Conservation (phyloP, 2,888 invertebrate species). For the Agriotes lineatus region DNA sequence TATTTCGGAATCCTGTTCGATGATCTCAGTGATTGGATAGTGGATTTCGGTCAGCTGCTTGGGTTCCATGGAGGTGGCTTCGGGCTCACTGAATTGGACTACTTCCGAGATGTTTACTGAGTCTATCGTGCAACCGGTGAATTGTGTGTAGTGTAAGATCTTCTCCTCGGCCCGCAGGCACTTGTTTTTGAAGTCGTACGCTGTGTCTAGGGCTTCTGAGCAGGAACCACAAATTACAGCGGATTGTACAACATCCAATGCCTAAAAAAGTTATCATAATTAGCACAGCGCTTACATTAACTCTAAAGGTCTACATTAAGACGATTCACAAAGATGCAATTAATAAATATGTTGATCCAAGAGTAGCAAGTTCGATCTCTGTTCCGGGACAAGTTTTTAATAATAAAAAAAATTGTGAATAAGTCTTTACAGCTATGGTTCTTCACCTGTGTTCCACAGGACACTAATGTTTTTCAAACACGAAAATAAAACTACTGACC, state of each 20-base stretch:
- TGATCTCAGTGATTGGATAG: constrained; percentile 28
- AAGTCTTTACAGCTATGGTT: no score
- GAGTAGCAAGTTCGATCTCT: no score
- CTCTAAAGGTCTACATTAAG: no score
- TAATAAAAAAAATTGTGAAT: no score
- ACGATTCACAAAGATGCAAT: no score
- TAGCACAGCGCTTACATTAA: no score
- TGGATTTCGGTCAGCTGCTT: constrained; percentile 12
- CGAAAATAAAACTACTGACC: no score
- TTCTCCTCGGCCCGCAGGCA: constrained; percentile 32
- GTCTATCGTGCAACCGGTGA: constrained; percentile 13
- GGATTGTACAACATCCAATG: constrained; percentile 25
- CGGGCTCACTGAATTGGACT: background rate
- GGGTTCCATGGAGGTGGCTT: background rate
- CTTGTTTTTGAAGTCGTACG: constrained; percentile 34
- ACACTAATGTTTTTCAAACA: no score
- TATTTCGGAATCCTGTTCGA: constrained; percentile 15
- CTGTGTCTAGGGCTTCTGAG: constrained; percentile 23
- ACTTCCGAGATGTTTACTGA: constrained; percentile 28
- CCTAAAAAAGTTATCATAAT: constrained; percentile 9
- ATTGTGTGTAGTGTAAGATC: constrained; percentile 24
- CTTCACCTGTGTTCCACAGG: no score
- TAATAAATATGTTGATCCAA: no score
- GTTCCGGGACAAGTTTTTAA: no score
- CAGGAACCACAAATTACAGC: constrained; percentile 29